Evolutionary conservation across 2,113 vertebrate species (phyloP), one percentile per base, ranked within the genome.

Genomic region (Pseudorasbora parva): DNA sequence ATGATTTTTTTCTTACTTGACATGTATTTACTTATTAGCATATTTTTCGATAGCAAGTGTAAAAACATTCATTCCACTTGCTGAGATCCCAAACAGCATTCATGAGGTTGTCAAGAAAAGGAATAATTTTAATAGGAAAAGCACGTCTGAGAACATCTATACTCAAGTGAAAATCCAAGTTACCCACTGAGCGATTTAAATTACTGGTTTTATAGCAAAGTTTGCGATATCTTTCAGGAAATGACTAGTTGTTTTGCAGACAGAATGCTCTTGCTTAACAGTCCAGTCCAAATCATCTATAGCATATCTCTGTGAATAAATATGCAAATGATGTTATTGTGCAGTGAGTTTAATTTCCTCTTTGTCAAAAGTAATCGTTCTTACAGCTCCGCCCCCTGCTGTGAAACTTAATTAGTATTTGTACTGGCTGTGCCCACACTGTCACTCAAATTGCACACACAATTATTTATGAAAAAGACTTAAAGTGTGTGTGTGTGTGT

Each of bases 351-450:
- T 64, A 64, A 79, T 64, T 66, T 64, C 77, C 59, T 79, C 43
- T 79, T 79, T 64, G 37, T 79, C 33, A 78, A 64, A 62, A 57
- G 51, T 76, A 76, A 76, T 57, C 5, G 51, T 49, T 79, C 4
- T 27, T 64, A 17, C 41, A 47, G 59, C 77, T 64, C 77, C 77
- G 59, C 77, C 77, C 59, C 77, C 77, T 64, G 77, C 77, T 79
- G 77, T 64, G 77, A 47, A 64, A 79, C 77, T 49, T 79, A 64
- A 79, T 79, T 79, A 79, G 77, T 79, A 30, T 79, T 79, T 64
- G 59, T 64, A 30, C 77, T 30, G 59, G n/a, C 51, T 49, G 77
- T 47, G 43, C 9, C 57, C 37, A 64, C 59, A 79, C 77, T 64
- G 59, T 64, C 77, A 79, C 25, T 64, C 57, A 64, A 49, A 64